Percentiles rank a stretch among this genome's conserved stretches.
Evolutionary conservation across 2,888 invertebrate genomes (phyloP).

Genomic region (Caenorhabditis uteleia): DNA sequence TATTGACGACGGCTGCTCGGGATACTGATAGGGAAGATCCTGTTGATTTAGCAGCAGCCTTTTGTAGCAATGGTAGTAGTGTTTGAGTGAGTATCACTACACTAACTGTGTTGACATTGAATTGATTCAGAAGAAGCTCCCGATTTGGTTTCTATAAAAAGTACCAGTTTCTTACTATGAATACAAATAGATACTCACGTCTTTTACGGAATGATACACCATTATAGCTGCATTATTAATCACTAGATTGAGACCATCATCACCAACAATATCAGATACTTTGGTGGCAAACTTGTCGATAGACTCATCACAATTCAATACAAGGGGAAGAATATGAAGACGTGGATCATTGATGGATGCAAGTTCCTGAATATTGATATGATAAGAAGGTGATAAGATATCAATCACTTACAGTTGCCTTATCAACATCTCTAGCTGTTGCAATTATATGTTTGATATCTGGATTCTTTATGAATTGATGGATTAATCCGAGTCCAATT

Average conservation of each 20-base stretch:
- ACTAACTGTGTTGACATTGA: slow-evolving; percentile 77
- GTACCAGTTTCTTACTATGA: too few species aligned
- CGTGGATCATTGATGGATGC: not conserved
- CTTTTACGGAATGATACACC: too few species aligned
- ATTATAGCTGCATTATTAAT: slow-evolving; percentile 31
- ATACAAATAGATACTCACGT: too few species aligned
- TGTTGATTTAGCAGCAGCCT: slow-evolving; percentile 20
- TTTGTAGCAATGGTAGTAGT: slow-evolving; percentile 32
- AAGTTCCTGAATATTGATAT: not conserved
- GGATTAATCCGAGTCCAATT: slow-evolving; percentile 84
- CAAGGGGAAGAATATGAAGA: slow-evolving; percentile 2
- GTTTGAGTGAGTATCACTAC: slow-evolving; percentile 40
- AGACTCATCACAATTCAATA: slow-evolving; percentile 20
- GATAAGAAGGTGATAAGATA: too few species aligned
- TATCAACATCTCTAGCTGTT: slow-evolving; percentile 80
- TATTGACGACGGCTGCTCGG: slow-evolving; percentile 34
- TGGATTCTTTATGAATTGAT: slow-evolving; percentile 72
- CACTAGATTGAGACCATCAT: slow-evolving; percentile 30
- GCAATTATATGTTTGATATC: slow-evolving; percentile 81
- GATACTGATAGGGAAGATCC: slow-evolving; percentile 19
- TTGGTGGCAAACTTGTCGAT: slow-evolving; percentile 17
- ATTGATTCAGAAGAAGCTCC: slow-evolving; percentile 76
- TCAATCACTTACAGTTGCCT: slow-evolving; percentile 70
- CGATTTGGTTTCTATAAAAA: too few species aligned
- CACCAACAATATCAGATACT: slow-evolving; percentile 33